Evolutionary conservation across 2,113 vertebrate species (phyloP), one percentile per base, ranked within the genome.

Genomic region (Cyanistes caeruleus): DNA sequence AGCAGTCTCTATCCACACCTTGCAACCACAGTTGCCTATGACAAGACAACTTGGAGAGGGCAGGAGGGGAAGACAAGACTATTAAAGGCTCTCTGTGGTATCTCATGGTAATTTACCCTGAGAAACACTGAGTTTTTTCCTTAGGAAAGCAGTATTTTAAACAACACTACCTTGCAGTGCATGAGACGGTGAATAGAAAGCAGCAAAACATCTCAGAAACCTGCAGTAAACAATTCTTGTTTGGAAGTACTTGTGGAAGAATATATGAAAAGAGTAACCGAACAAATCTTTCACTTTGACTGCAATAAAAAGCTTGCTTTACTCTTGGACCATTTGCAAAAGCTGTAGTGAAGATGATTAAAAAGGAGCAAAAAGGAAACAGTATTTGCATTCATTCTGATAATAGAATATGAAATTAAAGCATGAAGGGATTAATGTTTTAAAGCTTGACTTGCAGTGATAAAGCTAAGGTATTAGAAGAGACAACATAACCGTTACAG

Each of bases 381-480:
- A 86, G 95, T 96, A 96, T 97, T 98, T 98, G 97, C 97, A 98
- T 98, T 98, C 97, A 98, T 97, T 98, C 96, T 97, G 93, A 97
- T 98, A 98, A 98, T 97, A 98, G 98, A 98, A 98, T 98, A 98
- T 98, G 97, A 98, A 98, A 98, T 98, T 98, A 98, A 98, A 98
- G 97, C 97, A 97, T 97, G 98, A 96, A 98, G 91, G 97, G 98
- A 98, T 98, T 98, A 98, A 97, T 98, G 98, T 98, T 98, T 98
- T 97, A 98, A 98, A 98, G 98, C 98, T 98, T 98, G 98, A 98
- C 98, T 98, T 97, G 93, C 96, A 94, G 97, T 97, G 98, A 98
- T 98, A 98, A 98, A 98, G 97, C 97, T 89, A 95, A 98, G 97
- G 98, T 97, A 98, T 98, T 98, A 98, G 97, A 97, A 96, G 94